These are phyloP conservation scores for Apodemia duryi DNA, from an alignment of 2,888 invertebrate genomes.

Conservation along the genomic window DNA sequence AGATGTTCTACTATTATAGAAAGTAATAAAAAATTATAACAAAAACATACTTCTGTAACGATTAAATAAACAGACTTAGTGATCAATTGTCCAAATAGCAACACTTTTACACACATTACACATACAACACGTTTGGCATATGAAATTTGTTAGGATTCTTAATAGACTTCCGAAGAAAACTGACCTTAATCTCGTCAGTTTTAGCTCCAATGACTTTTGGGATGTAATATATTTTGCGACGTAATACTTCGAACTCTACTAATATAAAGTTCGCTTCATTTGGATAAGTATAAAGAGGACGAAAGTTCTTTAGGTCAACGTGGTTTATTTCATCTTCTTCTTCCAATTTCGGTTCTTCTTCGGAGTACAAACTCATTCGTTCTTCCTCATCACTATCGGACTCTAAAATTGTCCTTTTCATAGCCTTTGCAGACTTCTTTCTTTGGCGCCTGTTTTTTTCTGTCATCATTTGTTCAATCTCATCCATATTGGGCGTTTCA, in stretches of 20 bases:
- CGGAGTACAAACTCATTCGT: neutral
- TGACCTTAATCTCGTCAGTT: neutral
- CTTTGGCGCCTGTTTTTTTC: neutral
- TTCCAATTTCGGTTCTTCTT: neutral
- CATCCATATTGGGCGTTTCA: neutral
- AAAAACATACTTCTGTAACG: neutral
- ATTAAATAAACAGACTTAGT: neutral
- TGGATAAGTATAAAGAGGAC: neutral
- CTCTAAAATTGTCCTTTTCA: neutral
- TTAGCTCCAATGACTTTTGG: neutral
- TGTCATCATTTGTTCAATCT: neutral
- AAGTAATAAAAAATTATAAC: neutral
- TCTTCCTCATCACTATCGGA: neutral
- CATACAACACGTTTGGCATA: neutral
- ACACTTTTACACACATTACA: too few species aligned
- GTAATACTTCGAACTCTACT: neutral
- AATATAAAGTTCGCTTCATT: neutral
- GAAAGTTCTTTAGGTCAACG: neutral
- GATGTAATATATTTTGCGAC: slow-evolving; percentile 1
- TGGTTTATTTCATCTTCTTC: neutral
- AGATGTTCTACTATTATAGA: neutral
- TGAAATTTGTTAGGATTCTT: neutral
- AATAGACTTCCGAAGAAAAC: neutral
- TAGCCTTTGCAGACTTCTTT: neutral
- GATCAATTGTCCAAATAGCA: neutral